These are phyloP conservation scores for Panulirus ornatus DNA, from an alignment of 1,140 invertebrate species.

Conservation along the genomic window DNA sequence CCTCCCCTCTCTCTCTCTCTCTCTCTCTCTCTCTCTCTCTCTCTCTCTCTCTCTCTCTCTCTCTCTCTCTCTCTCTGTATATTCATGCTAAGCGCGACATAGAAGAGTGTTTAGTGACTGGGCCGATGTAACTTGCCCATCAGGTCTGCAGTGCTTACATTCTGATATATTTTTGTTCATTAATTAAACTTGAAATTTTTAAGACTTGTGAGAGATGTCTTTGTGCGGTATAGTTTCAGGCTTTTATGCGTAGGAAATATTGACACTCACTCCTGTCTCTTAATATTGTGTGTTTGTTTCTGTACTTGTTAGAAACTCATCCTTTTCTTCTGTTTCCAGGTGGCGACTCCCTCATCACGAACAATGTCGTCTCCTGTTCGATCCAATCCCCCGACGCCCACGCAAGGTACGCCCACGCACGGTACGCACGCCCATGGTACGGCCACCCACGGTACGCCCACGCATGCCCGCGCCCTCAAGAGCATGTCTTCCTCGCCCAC, in stretches of 20 bases:
- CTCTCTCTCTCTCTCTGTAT: slow-evolving; percentile 24
- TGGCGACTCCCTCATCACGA: slow-evolving; percentile 33
- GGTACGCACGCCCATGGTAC: neutral
- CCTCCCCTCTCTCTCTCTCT: neutral
- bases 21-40: slow-evolving; percentile 6
- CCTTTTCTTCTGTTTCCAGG: neutral
- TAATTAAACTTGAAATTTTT: too few relatives aligned
- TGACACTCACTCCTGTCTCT: too few relatives aligned
- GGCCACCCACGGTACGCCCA: slow-evolving; percentile 14
- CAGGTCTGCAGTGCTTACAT: too few relatives aligned
- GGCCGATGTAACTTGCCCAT: too few relatives aligned
- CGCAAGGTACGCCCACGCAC: slow-evolving; percentile 8
- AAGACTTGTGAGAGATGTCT: too few relatives aligned
- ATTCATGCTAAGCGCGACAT: too few relatives aligned
- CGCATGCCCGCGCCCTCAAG: neutral
- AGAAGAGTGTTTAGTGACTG: too few relatives aligned
- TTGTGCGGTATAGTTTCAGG: too few relatives aligned
- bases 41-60: slow-evolving; percentile 23
- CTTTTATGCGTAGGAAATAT: too few relatives aligned
- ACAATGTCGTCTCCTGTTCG: slow-evolving; percentile 44
- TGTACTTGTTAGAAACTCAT: neutral
- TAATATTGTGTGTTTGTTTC: too few relatives aligned
- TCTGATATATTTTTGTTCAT: too few relatives aligned
- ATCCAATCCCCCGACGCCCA: neutral
- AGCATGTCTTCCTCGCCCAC: neutral